Evolutionary conservation across 2,888 invertebrate species (phyloP).

Genomic region (Calephelis perditalis): DNA sequence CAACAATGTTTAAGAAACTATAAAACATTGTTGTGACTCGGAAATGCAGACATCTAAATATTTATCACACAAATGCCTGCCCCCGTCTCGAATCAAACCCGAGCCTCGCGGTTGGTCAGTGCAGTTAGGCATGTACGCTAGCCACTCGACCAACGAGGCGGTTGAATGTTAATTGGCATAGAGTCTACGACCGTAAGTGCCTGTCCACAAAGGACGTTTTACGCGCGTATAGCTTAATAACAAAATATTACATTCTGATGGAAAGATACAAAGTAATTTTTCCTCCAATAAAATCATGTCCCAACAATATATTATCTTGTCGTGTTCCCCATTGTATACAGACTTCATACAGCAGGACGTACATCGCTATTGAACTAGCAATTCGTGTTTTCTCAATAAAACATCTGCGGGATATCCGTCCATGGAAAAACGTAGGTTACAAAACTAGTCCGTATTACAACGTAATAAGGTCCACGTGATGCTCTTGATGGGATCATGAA

Average conservation of each 20-base stretch:
- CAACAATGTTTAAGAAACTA: too few relatives aligned
- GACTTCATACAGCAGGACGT: conserved; percentile 21
- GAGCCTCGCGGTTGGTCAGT: too few relatives aligned
- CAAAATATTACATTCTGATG: neutral
- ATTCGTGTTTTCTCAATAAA: conserved; percentile 55
- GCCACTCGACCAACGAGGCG: too few relatives aligned
- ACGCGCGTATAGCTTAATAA: too few relatives aligned
- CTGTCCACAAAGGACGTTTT: too few relatives aligned
- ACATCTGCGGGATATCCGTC: conserved; percentile 45
- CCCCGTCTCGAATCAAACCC: too few relatives aligned
- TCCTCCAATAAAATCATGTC: neutral
- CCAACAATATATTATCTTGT: conserved; percentile 1
- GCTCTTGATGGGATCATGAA: conserved; percentile 22
- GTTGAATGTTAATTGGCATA: too few relatives aligned
- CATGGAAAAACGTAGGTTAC: conserved; percentile 19
- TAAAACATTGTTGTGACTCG: too few relatives aligned
- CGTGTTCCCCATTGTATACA: conserved; percentile 13
- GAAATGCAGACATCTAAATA: too few relatives aligned
- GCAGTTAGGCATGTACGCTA: too few relatives aligned
- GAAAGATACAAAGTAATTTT: neutral
- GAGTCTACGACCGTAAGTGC: too few relatives aligned
- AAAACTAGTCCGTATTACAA: neutral
- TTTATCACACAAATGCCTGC: too few relatives aligned
- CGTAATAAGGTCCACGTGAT: neutral
- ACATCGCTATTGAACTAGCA: conserved; percentile 42